phyloP scores from a whole-genome alignment of 2,797 vertebrate species.

The Pygocentrus nattereri region DNA sequence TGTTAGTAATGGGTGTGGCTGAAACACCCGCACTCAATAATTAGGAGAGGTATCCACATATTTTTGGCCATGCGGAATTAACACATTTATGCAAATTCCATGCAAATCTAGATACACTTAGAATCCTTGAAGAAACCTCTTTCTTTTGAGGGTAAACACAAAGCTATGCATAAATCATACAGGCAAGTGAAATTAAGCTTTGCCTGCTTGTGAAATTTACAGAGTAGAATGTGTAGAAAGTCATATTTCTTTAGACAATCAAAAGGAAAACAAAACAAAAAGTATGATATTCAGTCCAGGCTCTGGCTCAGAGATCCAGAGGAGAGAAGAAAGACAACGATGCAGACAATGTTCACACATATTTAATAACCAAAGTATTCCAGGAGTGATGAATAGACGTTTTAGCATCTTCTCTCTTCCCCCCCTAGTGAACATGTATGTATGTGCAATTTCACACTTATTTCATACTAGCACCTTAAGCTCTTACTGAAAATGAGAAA shows the following conservation, averaged over 20 bases:
- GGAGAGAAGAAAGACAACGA: neutral
- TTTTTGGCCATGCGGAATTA: no score
- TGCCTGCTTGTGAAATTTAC: neutral
- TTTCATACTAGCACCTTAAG: slow-evolving; percentile 39
- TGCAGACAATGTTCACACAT: neutral
- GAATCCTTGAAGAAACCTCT: no score
- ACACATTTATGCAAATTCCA: no score
- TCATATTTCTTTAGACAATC: neutral
- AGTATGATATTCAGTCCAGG: neutral
- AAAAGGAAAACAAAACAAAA: neutral
- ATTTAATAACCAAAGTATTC: neutral
- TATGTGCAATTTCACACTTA: slow-evolving; percentile 52
- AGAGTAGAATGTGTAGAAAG: neutral
- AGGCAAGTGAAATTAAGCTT: neutral
- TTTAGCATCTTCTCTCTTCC: neutral
- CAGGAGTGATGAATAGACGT: neutral
- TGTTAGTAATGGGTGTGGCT: no score
- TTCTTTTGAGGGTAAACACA: no score
- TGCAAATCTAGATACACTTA: no score
- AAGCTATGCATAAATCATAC: no score
- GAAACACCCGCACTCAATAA: no score
- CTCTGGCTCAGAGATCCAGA: neutral
- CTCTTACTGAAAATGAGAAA: slow-evolving; percentile 40
- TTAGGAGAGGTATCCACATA: no score
- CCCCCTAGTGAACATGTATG: neutral